Conservation (phyloP, 1,140 invertebrate species). For the Pararge aegeria region DNA sequence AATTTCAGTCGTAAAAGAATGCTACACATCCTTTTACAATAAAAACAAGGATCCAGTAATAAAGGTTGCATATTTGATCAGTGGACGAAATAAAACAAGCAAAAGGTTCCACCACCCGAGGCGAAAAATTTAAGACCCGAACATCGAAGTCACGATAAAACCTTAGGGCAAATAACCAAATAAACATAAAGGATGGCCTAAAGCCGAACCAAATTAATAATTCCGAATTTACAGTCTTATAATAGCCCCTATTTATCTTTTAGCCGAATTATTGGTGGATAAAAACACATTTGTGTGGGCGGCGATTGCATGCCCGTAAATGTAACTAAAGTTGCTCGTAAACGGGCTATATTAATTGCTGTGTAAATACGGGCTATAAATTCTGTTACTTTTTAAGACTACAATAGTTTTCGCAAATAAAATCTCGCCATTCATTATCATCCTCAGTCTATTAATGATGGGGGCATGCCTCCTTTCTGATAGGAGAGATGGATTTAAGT, state of each 20-base stretch:
- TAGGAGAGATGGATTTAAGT: too few species aligned
- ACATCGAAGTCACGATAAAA: slow-evolving; percentile 41
- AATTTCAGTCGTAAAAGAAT: too few species aligned
- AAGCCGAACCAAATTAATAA: slow-evolving; percentile 42
- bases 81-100: neutral
- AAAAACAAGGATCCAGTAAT: neutral
- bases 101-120: neutral
- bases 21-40: slow-evolving; percentile 8
- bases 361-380: too few species aligned
- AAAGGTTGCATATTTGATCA: slow-evolving; percentile 7
- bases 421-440: too few species aligned
- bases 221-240: slow-evolving; percentile 39
- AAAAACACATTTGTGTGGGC: slow-evolving; percentile 42
- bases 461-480: too few species aligned
- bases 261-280: slow-evolving; percentile 39
- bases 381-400: too few species aligned
- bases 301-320: slow-evolving; percentile 24
- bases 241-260: slow-evolving; percentile 40
- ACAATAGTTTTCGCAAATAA: too few species aligned
- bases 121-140: slow-evolving; percentile 33
- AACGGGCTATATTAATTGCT: neutral
- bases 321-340: neutral
- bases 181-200: slow-evolving; percentile 26
- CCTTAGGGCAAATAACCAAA: slow-evolving; percentile 33
- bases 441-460: too few species aligned